Evolutionary conservation across 2,888 invertebrate genomes (phyloP).

Genomic region (Linnaemya vulpina): DNA sequence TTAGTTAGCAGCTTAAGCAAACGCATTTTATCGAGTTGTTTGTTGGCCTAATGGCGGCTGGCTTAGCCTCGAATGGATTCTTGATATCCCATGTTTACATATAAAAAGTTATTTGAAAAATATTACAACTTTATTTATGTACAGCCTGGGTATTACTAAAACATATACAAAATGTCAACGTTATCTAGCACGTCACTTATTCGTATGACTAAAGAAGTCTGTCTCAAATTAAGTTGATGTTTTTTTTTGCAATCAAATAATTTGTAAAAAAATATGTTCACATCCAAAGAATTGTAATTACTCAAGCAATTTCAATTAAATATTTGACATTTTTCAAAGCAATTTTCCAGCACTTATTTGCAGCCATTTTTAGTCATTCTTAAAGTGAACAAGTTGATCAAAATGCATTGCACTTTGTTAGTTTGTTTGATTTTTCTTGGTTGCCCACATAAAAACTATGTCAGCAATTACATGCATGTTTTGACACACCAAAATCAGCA

Average conservation of each 20-base stretch:
- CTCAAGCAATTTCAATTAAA: slow-evolving; percentile 36
- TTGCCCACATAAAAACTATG: slow-evolving; percentile 66
- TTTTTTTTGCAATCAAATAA: background rate
- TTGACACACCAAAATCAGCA: slow-evolving; percentile 56
- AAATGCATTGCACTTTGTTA: slow-evolving; percentile 28
- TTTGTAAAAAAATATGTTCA: background rate
- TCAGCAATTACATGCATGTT: slow-evolving; percentile 71
- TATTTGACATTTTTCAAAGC: slow-evolving; percentile 40
- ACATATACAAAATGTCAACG: no score
- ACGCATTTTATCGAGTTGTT: no score
- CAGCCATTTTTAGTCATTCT: slow-evolving; percentile 34
- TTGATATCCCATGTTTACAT: no score
- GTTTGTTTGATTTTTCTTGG: slow-evolving; percentile 18
- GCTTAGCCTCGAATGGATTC: no score
- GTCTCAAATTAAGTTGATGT: background rate
- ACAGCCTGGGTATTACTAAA: no score
- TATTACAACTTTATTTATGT: no score
- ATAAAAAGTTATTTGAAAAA: no score
- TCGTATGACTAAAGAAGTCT: background rate
- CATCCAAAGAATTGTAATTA: slow-evolving; percentile 4
- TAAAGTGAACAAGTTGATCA: slow-evolving; percentile 25
- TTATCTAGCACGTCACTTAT: background rate
- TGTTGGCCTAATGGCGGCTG: no score
- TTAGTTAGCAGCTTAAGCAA: no score
- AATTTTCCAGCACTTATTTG: slow-evolving; percentile 61